Base-by-base conservation (phyloP, 1,140 invertebrate genomes). In the Teleogryllus occipitalis region DNA sequence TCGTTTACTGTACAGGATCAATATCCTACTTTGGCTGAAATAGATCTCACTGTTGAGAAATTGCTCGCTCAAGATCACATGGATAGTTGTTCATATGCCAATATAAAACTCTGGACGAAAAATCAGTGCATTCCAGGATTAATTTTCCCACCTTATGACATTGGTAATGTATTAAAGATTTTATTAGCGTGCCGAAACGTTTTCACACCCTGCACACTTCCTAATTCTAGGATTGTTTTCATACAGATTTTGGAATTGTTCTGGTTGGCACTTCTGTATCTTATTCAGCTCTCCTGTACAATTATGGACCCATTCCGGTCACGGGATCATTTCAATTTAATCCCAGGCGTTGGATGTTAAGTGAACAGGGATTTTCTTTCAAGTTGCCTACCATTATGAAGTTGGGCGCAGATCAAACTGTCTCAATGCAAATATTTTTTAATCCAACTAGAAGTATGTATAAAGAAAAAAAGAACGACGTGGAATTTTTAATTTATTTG, bases 31-130 rank as follows among this genome's bases (percentile, higher is more conserved):
- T 46, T 73, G 27, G 80, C 85, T 8, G 87, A 88, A 75, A 87
- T 88, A 21, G 84, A 86, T 12, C 84, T 89, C 84, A 84, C 86
- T 10, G 83, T 87, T 47, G 88, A 89, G 80, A 84, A 86, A 78
- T 78, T 83, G 48, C 77, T 85, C 22, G 82, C 85, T 15, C 83
- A 78, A 75, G 80, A 83, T 47, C 82, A 84, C 81, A 79, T 87
- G 7, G 48, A 81, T 65, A 76, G 82, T 12, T 84, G 85, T 82
- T 54, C 79, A 46, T 79, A 82, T 39, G 75, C 83, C 47, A 80
- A 84, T 47, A 78, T 73, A 72, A 82, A n/a, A 39, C 7, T 8
- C 46, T n/a, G 21, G 39, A 5, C 46, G 73, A 78, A 47, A 83
- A 78, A 78, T 77, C 78, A 46, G 79, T 77, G 76, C 47, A 85